These are phyloP conservation scores for Eupleurogrammus muticus DNA, from an alignment of 2,797 vertebrate species.

Conservation along the genomic window DNA sequence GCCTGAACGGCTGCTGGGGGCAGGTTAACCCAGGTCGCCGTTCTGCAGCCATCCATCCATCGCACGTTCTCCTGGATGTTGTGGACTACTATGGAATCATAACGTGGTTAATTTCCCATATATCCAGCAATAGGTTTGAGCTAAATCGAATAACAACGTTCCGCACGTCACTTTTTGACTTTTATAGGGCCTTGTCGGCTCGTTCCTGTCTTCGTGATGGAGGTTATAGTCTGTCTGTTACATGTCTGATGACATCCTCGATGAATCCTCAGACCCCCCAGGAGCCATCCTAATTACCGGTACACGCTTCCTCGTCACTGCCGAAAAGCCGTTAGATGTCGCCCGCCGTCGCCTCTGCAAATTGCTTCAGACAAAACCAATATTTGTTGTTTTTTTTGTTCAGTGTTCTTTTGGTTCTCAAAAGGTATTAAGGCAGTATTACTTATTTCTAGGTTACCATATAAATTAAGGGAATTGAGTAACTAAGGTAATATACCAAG, in stretches of 20 bases:
- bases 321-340: constrained; percentile 37
- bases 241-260: constrained; percentile 27
- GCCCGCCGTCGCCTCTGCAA: constrained; percentile 14
- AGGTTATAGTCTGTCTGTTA: constrained; percentile 31
- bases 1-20: constrained; percentile 15
- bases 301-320: constrained; percentile 5
- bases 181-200: constrained; percentile 32
- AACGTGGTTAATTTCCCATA: background rate
- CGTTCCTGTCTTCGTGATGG: constrained; percentile 27
- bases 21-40: background rate
- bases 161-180: constrained; percentile 15
- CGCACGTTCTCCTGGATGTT: constrained; percentile 16
- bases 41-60: constrained; percentile 20
- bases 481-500: background rate
- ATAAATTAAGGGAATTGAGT: no score
- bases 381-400: constrained; percentile 12
- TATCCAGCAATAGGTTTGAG: background rate
- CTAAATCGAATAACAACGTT: constrained; percentile 7
- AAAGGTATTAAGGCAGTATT: background rate
- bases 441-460: background rate
- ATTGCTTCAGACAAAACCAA: constrained; percentile 24
- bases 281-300: constrained; percentile 48
- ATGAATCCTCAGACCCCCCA: constrained; percentile 45
- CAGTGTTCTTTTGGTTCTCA: background rate
- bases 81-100: constrained; percentile 4